Conservation (phyloP, 1,140 invertebrate species). For the Hycleus phaleratus region DNA sequence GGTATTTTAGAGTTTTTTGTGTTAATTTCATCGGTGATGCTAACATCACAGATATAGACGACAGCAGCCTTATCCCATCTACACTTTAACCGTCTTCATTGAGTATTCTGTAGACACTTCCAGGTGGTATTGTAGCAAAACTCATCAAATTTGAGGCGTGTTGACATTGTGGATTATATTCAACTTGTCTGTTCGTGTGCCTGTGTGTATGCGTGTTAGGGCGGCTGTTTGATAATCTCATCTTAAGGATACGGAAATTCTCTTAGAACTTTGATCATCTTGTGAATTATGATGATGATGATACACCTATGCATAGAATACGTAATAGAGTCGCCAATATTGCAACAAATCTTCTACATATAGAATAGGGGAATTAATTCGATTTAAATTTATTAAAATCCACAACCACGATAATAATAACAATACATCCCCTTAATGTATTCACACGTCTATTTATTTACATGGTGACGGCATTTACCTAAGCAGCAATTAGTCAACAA, state of each 20-base stretch:
- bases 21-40: too few relatives aligned
- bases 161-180: slow-evolving; percentile 41
- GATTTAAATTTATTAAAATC: too few relatives aligned
- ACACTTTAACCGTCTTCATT: slow-evolving; percentile 18
- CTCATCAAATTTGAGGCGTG: slow-evolving; percentile 42
- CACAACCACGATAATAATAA: too few relatives aligned
- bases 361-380: too few relatives aligned
- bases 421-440: too few relatives aligned
- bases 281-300: slow-evolving; percentile 38
- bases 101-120: slow-evolving; percentile 29
- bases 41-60: too few relatives aligned
- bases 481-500: too few relatives aligned
- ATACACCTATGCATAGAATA: slow-evolving; percentile 36
- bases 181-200: slow-evolving; percentile 25
- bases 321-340: slow-evolving; percentile 23
- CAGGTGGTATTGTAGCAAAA: slow-evolving; percentile 38
- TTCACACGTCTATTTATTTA: too few relatives aligned
- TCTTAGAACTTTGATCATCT: slow-evolving; percentile 41
- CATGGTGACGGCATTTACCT: too few relatives aligned
- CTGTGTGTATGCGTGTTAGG: neutral
- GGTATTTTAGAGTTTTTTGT: too few relatives aligned
- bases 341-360: neutral
- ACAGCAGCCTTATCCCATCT: too few relatives aligned
- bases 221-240: slow-evolving; percentile 37
- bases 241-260: slow-evolving; percentile 40